These are phyloP conservation scores for Alcis repandata DNA, from an alignment of 2,888 invertebrate genomes.

Conservation along the genomic window DNA sequence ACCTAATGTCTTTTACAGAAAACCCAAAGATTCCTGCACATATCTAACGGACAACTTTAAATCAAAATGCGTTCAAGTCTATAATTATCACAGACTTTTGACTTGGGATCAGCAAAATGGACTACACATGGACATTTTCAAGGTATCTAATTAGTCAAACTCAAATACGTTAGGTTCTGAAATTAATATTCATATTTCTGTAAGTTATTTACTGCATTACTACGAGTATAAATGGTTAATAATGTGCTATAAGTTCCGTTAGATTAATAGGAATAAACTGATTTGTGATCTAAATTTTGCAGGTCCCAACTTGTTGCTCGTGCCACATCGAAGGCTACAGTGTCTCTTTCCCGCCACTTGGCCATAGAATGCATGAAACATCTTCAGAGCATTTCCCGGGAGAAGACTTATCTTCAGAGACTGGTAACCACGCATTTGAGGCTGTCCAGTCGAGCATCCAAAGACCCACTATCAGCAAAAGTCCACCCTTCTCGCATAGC, in stretches of 20 bases:
- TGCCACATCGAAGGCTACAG: constrained; percentile 93
- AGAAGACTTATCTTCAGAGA: constrained; percentile 82
- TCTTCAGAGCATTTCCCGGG: constrained; percentile 86
- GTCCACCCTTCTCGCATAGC: constrained; percentile 67
- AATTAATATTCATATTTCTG: too few species aligned
- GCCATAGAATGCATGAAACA: constrained; percentile 82
- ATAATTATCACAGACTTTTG: constrained; percentile 92
- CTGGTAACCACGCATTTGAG: constrained; percentile 80
- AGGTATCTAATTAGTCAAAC: constrained; percentile 76
- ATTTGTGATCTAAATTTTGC: constrained; percentile 45
- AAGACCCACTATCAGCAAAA: constrained; percentile 68
- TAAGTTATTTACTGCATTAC: too few species aligned
- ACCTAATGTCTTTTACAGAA: constrained; percentile 78
- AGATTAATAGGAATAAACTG: too few species aligned
- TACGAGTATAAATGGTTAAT: too few species aligned
- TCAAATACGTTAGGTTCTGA: too few species aligned
- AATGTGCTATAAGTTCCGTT: too few species aligned
- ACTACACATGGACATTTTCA: constrained; percentile 94
- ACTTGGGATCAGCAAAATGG: constrained; percentile 94
- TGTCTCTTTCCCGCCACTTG: constrained; percentile 88
- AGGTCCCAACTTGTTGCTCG: constrained; percentile 93
- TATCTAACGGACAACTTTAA: constrained; percentile 93
- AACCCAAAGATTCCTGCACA: constrained; percentile 91
- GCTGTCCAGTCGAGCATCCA: constrained; percentile 75
- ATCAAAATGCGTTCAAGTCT: constrained; percentile 93